Evolutionary conservation across 2,797 vertebrate genomes (phyloP).

Genomic region (Anabas testudineus): DNA sequence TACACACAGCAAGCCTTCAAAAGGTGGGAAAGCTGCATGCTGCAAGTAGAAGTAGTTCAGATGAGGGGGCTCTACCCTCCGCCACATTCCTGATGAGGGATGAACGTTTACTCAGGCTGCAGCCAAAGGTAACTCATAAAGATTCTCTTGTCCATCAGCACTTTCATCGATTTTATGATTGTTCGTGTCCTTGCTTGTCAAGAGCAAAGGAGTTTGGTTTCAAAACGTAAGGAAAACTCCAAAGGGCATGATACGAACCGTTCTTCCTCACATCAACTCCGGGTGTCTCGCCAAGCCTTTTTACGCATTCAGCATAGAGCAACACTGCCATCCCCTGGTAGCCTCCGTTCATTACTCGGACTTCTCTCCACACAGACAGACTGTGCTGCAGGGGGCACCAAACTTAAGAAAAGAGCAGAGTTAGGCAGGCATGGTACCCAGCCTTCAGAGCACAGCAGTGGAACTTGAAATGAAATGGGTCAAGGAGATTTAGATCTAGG

Average conservation of each 20-base stretch:
- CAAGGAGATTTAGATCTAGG: slow-evolving; percentile 79
- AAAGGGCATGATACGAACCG: slow-evolving; percentile 10
- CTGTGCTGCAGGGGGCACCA: slow-evolving; percentile 43
- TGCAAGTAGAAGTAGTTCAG: slow-evolving; percentile 19
- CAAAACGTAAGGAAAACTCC: slow-evolving; percentile 49
- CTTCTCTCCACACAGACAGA: background rate
- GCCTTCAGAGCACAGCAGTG: slow-evolving; percentile 39
- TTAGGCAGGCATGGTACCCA: slow-evolving; percentile 27
- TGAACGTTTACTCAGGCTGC: slow-evolving; percentile 46
- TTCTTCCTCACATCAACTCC: background rate
- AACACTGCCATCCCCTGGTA: slow-evolving; percentile 82
- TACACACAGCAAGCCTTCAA: slow-evolving; percentile 26
- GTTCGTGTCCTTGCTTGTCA: slow-evolving; percentile 68
- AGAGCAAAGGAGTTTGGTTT: slow-evolving; percentile 62
- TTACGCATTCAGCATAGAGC: slow-evolving; percentile 50
- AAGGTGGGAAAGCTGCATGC: slow-evolving; percentile 17
- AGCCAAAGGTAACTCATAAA: slow-evolving; percentile 55
- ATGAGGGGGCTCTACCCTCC: slow-evolving; percentile 34
- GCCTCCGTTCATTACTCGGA: background rate
- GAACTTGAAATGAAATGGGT: slow-evolving; percentile 73
- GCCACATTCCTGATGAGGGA: slow-evolving; percentile 44
- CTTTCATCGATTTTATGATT: slow-evolving; percentile 69
- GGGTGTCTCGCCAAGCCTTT: background rate
- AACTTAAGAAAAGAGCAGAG: slow-evolving; percentile 36
- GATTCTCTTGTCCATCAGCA: slow-evolving; percentile 62